Base-by-base conservation (phyloP, 37 sponge, comb jelly and placozoan species). In the Theonella swinhoei region DNA sequence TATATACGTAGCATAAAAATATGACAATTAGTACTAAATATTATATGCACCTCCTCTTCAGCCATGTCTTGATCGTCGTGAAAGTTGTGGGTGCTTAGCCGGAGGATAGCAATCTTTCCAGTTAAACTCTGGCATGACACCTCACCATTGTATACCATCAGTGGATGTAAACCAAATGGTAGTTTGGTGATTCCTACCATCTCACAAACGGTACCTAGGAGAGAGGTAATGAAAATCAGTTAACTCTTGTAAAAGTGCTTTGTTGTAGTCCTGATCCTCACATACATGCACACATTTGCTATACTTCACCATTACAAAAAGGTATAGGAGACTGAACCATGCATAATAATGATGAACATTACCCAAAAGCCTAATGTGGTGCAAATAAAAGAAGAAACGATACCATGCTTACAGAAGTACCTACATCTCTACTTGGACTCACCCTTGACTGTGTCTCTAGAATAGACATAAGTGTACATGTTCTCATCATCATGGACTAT, bases 141-240 rank as follows among this genome's bases (percentile, higher is more conserved):
- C 60, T 98, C 99, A 39, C 99, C 99, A 70, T 80, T 85, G 84
- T 92, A 87, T 72, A 98, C 77, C 80, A 92, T 75, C 69, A 98
- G 83, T n/a, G 99, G 99, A 2, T 77, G 30, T 54, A 96, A 87
- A 17, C 95, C 97, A 86, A 85, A 96, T 7, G 95, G 97, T 39
- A 96, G 73, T 87, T 92, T 91, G 1, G 97, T 98, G 47, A 72
- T 70, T 1, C 93, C 99, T 25, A 87, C 80, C 41, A 78, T 65
- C 34, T 81, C 75, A 63, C 95, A 94, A 37, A 42, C 32, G 24
- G 97, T 65, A 24, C 95, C 93, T 93, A 67, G 1, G 54, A n/a
- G n/a, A n/a, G n/a, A n/a, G n/a, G n/a, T n/a, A n/a, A n/a, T n/a
- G n/a, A n/a, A n/a, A n/a, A n/a, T n/a, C n/a, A n/a, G n/a, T n/a